Percentiles rank a stretch among this genome's conserved stretches.
These are phyloP conservation scores for Sinocyclocheilus grahami DNA, from an alignment of 2,113 vertebrate genomes.

Conservation along the genomic window DNA sequence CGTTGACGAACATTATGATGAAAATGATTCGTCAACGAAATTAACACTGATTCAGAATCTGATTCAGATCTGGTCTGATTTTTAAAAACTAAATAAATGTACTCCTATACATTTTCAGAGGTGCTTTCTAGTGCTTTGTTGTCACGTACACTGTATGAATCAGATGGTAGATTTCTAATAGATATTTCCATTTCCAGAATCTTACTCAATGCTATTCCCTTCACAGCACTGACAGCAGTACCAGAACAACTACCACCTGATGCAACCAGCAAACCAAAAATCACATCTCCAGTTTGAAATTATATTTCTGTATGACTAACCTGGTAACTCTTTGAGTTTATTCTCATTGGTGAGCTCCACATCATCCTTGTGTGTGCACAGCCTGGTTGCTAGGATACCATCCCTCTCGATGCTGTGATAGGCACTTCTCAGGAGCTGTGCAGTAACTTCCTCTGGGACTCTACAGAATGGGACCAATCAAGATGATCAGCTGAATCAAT, in stretches of 20 bases:
- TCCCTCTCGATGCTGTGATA: conserved; percentile 84
- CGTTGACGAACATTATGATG: no score
- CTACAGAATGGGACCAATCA: conserved; percentile 64
- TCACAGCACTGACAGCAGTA: neutral
- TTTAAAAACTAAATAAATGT: neutral
- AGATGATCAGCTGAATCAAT: neutral
- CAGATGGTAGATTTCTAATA: neutral
- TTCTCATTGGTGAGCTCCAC: conserved; percentile 90
- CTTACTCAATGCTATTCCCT: neutral
- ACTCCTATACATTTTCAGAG: neutral
- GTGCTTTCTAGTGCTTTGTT: neutral
- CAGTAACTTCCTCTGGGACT: conserved; percentile 87
- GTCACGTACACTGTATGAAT: neutral
- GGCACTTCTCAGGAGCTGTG: conserved; percentile 78
- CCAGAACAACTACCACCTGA: neutral
- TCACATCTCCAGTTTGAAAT: neutral
- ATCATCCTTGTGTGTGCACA: conserved; percentile 96
- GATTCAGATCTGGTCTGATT: no score
- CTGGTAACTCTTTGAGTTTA: conserved; percentile 83
- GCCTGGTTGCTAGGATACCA: conserved; percentile 91
- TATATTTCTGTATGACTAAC: conserved; percentile 65
- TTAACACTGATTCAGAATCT: no score
- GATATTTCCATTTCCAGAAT: neutral
- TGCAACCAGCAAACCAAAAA: neutral
- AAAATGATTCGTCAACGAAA: no score